These are phyloP conservation scores for Brachyhypopomus occidentalis DNA, from an alignment of 2,113 vertebrate genomes.

Conservation along the genomic window DNA sequence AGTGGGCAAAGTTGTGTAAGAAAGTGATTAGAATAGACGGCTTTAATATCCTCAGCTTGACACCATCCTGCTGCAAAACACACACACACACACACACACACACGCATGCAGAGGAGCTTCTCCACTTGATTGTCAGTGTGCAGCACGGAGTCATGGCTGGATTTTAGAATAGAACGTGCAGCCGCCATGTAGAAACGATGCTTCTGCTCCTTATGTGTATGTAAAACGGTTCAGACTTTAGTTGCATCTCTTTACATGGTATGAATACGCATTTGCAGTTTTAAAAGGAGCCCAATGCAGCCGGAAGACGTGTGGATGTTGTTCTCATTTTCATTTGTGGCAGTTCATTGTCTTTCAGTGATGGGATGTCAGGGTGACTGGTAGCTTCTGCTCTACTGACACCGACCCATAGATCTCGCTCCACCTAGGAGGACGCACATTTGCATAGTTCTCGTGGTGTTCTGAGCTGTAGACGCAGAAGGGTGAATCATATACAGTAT, in stretches of 20 bases:
- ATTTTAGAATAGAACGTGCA: constrained; percentile 2
- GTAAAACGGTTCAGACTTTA: neutral
- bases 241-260: neutral
- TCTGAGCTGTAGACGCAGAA: too few species aligned
- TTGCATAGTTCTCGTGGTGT: too few species aligned
- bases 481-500: too few species aligned
- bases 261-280: neutral
- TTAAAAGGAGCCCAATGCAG: neutral
- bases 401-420: too few species aligned
- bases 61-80: constrained; percentile 27
- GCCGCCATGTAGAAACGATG: neutral
- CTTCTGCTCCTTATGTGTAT: neutral
- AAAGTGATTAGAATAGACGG: constrained; percentile 52
- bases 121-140: neutral
- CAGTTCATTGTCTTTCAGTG: neutral
- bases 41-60: constrained; percentile 54
- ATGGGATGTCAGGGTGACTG: neutral
- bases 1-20: constrained; percentile 57
- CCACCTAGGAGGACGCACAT: too few species aligned
- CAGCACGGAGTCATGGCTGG: neutral
- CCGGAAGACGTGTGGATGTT: neutral
- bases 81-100: constrained; percentile 20
- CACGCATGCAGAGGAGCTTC: constrained; percentile 5
- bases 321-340: neutral
- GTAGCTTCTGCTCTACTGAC: too few species aligned